Conservation (phyloP, 2,797 vertebrate genomes). For the Parauchenoglanis ngamensis region DNA sequence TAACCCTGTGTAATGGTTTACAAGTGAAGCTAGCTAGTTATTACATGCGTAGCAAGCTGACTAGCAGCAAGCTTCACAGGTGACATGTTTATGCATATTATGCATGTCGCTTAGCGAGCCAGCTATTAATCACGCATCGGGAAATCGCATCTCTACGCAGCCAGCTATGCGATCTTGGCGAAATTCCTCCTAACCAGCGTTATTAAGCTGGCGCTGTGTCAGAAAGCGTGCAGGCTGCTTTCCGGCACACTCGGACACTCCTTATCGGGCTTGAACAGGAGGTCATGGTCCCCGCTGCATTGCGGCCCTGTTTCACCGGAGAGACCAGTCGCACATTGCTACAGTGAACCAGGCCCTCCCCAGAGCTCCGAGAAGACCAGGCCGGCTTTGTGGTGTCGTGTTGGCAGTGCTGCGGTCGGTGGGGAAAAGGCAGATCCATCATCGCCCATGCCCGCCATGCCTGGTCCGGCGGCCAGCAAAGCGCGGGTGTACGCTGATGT, state of each 20-base stretch:
- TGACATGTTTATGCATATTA: neutral
- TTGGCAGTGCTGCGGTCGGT: constrained; percentile 63
- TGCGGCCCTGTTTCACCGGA: constrained; percentile 54
- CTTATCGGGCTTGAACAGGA: constrained; percentile 62
- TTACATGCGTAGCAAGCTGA: neutral
- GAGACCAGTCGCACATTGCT: constrained; percentile 58
- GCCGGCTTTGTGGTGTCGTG: constrained; percentile 63
- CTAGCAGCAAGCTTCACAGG: neutral
- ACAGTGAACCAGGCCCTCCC: constrained; percentile 57
- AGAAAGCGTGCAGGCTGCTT: constrained; percentile 62
- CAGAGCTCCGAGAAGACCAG: constrained; percentile 61
- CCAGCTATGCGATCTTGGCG: constrained; percentile 18
- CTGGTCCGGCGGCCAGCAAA: constrained; percentile 94
- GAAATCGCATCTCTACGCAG: neutral
- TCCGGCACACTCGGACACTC: constrained; percentile 70
- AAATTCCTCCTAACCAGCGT: neutral
- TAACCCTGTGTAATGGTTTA: neutral
- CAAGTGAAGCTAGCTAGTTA: neutral
- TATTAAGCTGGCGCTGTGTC: constrained; percentile 55
- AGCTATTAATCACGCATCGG: constrained; percentile 8
- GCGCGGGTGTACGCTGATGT: constrained; percentile 96
- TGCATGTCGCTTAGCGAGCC: constrained; percentile 11
- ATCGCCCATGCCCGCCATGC: constrained; percentile 84
- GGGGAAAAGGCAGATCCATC: constrained; percentile 64
- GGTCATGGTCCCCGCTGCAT: constrained; percentile 54